Conservation (phyloP, 1,140 invertebrate species). For the Globodera rostochiensis region DNA sequence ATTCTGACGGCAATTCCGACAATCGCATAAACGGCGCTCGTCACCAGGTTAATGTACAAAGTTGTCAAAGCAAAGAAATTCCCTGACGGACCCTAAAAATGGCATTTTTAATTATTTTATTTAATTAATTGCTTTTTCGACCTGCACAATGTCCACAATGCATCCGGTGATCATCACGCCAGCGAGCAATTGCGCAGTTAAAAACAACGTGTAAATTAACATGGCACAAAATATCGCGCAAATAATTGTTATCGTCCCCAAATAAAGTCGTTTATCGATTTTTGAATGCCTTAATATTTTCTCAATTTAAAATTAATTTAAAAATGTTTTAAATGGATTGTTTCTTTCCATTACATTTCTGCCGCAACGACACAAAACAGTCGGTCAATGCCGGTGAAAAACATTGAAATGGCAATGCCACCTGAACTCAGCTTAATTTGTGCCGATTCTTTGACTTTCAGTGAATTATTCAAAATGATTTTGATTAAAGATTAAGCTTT, state of each 20-base stretch:
- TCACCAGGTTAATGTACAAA: background rate
- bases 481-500: too few relatives aligned
- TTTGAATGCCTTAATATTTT: background rate
- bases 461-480: too few relatives aligned
- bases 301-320: too few relatives aligned
- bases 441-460: background rate
- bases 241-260: background rate
- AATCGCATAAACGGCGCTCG: background rate
- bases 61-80: background rate
- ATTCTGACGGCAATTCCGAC: background rate
- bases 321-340: too few relatives aligned
- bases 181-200: background rate
- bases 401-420: constrained; percentile 6
- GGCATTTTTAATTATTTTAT: background rate
- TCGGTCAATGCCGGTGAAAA: constrained; percentile 19
- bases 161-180: background rate
- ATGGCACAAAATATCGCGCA: background rate
- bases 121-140: background rate
- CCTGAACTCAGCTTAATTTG: background rate
- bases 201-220: background rate
- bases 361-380: constrained; percentile 3
- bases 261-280: background rate
- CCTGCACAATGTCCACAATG: background rate
- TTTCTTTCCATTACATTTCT: too few relatives aligned
- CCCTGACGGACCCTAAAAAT: background rate